Evolutionary conservation across 2,888 invertebrate genomes (phyloP), one percentile per base, ranked within the genome.

Genomic region (Suillia variegata): DNA sequence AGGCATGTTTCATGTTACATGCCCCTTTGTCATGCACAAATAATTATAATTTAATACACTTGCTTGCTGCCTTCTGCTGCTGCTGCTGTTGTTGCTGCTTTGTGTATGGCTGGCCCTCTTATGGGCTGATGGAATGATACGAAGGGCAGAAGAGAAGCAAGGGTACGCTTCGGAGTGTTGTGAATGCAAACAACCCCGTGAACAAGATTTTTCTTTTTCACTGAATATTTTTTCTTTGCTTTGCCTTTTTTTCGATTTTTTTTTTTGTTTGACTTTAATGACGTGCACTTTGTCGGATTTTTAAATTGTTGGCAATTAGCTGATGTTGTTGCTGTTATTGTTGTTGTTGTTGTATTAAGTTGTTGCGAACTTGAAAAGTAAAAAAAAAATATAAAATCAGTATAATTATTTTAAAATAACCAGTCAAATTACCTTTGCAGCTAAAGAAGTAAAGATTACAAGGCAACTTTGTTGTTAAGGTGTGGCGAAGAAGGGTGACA

Each of bases 11-110:
- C 73, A 74, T 71, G 72, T n/a, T 38, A 59, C 65, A 66, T 64
- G 64, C 76, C 74, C 71, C 73, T 74, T 73, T 77, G 77, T 74
- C 76, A 76, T 76, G 76, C 77, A 75, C 77, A 77, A 74, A 76
- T 76, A 76, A 76, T 77, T 77, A 76, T 76, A 76, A 76, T 76
- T 77, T 76, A 75, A 76, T 75, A 73, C 77, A 75, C 78, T 73
- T 75, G 70, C 65, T 66, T 24, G 21, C 13, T 18, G 33, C 51
- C 8, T 48, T 15, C 22, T 31, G n/a, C 10, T 38, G 53, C 22
- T 24, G 24, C n/a, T n/a, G n/a, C n/a, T n/a, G n/a, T n/a, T n/a
- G n/a, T n/a, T n/a, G n/a, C n/a, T n/a, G n/a, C n/a, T n/a, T n/a
- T n/a, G n/a, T 15, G 13, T 24, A n/a, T 45, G 3, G 24, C 10